Conservation (phyloP, 1,140 invertebrate species). For the Drosophila tsacasi region DNA sequence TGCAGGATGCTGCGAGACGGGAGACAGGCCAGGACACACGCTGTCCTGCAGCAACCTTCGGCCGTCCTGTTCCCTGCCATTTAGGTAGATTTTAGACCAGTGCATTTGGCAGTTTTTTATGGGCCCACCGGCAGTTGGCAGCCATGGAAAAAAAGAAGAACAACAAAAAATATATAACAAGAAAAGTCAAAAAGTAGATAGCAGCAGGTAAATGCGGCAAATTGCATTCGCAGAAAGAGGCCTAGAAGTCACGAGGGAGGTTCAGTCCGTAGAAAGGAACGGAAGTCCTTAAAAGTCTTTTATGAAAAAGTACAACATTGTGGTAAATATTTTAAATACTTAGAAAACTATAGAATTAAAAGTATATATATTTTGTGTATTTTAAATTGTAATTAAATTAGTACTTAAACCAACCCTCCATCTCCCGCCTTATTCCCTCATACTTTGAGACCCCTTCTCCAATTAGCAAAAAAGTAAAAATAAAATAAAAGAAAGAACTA, state of each 20-base stretch:
- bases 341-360: not conserved
- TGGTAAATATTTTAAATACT: not conserved
- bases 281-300: not conserved
- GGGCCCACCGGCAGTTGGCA: constrained; percentile 51
- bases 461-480: not conserved
- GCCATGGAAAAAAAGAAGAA: constrained; percentile 16
- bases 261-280: constrained; percentile 2
- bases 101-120: constrained; percentile 81
- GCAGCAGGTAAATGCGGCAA: constrained; percentile 64
- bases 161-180: constrained; percentile 21
- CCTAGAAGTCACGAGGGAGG: not conserved
- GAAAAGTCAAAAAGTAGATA: constrained; percentile 42
- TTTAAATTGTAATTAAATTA: not conserved
- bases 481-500: constrained; percentile 17
- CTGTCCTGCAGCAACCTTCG: constrained; percentile 17
- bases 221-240: constrained; percentile 29
- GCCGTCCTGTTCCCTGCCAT: constrained; percentile 35
- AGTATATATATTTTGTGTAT: not conserved
- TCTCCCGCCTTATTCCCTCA: not conserved
- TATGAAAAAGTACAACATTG: not conserved
- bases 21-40: constrained; percentile 37
- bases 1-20: constrained; percentile 66
- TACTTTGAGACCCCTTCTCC: not conserved
- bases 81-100: constrained; percentile 73
- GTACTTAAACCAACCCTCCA: not conserved